Percentiles rank a stretch among this genome's conserved stretches.
These are phyloP conservation scores for Hypotaenidia philippensis DNA, from an alignment of 2,797 vertebrate genomes.

Conservation along the genomic window DNA sequence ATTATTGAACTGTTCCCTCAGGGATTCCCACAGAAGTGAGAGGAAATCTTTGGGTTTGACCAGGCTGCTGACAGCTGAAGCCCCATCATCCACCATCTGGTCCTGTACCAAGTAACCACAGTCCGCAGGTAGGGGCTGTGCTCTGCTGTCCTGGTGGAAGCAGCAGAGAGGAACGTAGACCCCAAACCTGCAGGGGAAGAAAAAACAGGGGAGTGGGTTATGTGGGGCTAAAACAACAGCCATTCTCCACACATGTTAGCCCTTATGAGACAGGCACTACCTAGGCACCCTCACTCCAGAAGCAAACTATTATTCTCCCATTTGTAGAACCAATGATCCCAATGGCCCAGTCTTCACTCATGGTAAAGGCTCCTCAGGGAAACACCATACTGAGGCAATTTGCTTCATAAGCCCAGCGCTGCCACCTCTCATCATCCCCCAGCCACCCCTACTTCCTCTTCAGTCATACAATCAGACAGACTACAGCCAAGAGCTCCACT, in stretches of 20 bases:
- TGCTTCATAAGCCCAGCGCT: not conserved
- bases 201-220: not conserved
- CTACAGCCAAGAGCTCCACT: not conserved
- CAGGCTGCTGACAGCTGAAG: slow-evolving; percentile 84
- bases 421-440: not conserved
- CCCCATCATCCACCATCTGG: slow-evolving; percentile 84
- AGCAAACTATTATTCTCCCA: no score
- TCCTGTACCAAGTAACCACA: slow-evolving; percentile 90
- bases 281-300: no score
- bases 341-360: not conserved
- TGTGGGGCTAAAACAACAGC: no score
- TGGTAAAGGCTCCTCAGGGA: not conserved
- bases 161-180: slow-evolving; percentile 98
- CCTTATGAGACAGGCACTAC: not conserved
- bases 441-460: not conserved
- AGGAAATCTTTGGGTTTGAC: slow-evolving; percentile 94
- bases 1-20: slow-evolving; percentile 94
- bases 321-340: not conserved
- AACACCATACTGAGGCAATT: not conserved
- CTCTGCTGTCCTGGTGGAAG: slow-evolving; percentile 94
- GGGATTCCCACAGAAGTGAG: slow-evolving; percentile 91
- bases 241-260: not conserved
- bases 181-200: slow-evolving; percentile 86
- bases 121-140: slow-evolving; percentile 84
- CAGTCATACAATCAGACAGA: not conserved